A percentile compares a stretch with the other conserved stretches of the same genome.
Conservation (phyloP, 2,113 vertebrate species). For the Gobius niger region DNA sequence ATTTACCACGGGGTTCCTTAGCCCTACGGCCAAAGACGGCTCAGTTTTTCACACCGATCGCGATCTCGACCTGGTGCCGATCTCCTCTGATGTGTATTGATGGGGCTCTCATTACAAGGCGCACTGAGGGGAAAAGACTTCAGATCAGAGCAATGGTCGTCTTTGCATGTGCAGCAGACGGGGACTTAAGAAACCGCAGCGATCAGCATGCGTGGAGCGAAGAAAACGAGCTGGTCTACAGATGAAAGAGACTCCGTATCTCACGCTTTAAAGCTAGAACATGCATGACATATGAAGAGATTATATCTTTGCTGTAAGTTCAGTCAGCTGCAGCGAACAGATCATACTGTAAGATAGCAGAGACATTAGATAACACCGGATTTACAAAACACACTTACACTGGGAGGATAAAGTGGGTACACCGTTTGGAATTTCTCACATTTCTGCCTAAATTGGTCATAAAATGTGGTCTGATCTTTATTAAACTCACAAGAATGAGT, state of each 20-base stretch:
- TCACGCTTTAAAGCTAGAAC: not conserved
- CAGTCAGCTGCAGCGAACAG: too few relatives aligned
- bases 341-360: too few relatives aligned
- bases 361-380: too few relatives aligned
- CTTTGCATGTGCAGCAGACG: constrained; percentile 19
- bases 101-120: constrained; percentile 28
- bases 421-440: too few relatives aligned
- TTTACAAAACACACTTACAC: too few relatives aligned
- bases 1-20: not conserved
- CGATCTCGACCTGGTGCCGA: constrained; percentile 38
- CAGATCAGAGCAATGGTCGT: constrained; percentile 19
- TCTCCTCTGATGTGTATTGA: constrained; percentile 47
- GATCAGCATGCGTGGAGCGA: not conserved
- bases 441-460: too few relatives aligned
- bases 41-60: constrained; percentile 13
- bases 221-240: not conserved
- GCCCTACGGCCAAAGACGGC: constrained; percentile 6
- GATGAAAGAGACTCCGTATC: constrained; percentile 1
- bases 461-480: too few relatives aligned
- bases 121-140: not conserved
- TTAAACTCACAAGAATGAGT: too few relatives aligned
- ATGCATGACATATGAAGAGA: not conserved
- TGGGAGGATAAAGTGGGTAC: too few relatives aligned
- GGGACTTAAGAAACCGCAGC: not conserved
- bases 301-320: too few relatives aligned